Conservation (phyloP, 1,140 invertebrate genomes). For the Drosophila athabasca region DNA sequence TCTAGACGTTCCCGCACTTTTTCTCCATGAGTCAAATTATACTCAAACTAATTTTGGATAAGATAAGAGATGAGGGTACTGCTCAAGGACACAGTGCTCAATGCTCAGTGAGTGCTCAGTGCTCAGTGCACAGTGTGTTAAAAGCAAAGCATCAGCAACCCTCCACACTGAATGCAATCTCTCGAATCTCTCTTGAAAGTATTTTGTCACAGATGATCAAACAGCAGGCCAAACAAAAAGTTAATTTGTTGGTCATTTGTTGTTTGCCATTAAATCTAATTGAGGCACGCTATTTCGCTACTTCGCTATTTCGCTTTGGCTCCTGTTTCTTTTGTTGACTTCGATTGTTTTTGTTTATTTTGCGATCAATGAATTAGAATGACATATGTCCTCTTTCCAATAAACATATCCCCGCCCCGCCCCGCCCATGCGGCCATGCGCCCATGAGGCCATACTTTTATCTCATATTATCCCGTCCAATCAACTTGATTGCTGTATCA, state of each 20-base stretch:
- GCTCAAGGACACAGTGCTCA: too few relatives aligned
- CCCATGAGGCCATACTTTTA: slow-evolving; percentile 1
- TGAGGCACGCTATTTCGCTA: slow-evolving; percentile 48
- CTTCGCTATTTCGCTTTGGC: slow-evolving; percentile 10
- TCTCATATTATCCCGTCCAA: slow-evolving; percentile 2
- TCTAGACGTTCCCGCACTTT: too few relatives aligned
- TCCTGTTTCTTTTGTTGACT: slow-evolving; percentile 29
- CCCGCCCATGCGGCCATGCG: not conserved
- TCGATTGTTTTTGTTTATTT: slow-evolving; percentile 54
- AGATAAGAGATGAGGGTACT: too few relatives aligned
- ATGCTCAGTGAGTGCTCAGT: too few relatives aligned
- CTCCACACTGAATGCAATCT: not conserved
- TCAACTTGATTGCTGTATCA: not conserved
- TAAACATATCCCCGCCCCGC: slow-evolving; percentile 16
- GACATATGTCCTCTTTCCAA: slow-evolving; percentile 63
- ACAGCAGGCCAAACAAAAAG: slow-evolving; percentile 70
- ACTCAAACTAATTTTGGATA: too few relatives aligned
- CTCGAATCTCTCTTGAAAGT: slow-evolving; percentile 21
- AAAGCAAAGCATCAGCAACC: not conserved
- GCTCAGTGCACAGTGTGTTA: too few relatives aligned
- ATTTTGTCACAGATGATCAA: slow-evolving; percentile 80
- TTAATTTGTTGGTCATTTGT: slow-evolving; percentile 81
- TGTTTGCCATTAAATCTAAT: slow-evolving; percentile 76
- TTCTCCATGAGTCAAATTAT: too few relatives aligned
- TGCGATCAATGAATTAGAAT: slow-evolving; percentile 63